Evolutionary conservation across 2,888 invertebrate species (phyloP).

Genomic region (Byasa hedistus): DNA sequence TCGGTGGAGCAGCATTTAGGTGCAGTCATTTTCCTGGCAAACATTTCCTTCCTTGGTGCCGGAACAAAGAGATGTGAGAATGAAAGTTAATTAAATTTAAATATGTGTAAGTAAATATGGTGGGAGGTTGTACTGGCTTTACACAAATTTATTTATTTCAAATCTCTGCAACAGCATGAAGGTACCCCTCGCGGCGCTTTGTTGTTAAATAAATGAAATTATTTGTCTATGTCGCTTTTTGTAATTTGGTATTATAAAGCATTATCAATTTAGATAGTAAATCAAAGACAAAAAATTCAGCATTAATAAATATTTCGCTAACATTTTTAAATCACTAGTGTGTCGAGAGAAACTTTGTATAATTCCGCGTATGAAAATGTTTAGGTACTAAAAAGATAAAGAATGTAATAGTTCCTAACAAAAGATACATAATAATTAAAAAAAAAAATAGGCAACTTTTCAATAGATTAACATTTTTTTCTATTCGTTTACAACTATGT

Average conservation of each 20-base stretch:
- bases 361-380: no score
- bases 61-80: constrained; percentile 59
- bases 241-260: not conserved
- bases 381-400: no score
- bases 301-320: no score
- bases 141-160: constrained; percentile 38
- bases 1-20: constrained; percentile 37
- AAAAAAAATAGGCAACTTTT: no score
- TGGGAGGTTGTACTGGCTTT: constrained; percentile 38
- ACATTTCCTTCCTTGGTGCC: constrained; percentile 51
- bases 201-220: constrained; percentile 31
- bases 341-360: no score
- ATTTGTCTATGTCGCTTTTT: constrained; percentile 3
- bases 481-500: no score
- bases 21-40: constrained; percentile 53
- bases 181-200: constrained; percentile 15
- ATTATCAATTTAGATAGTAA: no score
- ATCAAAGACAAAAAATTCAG: no score
- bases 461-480: no score
- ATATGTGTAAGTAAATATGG: constrained; percentile 52
- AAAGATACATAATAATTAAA: no score
- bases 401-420: no score
- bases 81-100: constrained; percentile 73
- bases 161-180: constrained; percentile 4
- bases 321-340: no score